Evolutionary conservation across 2,888 invertebrate species (phyloP).

Genomic region (Melolontha melolontha): DNA sequence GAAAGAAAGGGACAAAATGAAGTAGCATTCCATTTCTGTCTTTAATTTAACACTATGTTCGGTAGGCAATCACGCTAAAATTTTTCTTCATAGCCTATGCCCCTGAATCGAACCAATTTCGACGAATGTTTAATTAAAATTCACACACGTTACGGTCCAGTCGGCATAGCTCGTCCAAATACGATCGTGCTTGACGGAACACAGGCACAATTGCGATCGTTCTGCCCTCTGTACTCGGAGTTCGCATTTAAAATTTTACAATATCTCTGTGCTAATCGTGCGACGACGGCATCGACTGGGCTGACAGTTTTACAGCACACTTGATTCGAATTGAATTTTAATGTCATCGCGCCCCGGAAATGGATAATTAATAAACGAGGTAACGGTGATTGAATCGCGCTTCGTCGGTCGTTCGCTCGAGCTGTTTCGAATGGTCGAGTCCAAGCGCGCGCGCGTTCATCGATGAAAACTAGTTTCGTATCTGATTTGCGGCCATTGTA

Average conservation of each 20-base stretch:
- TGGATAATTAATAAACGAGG: slow-evolving; percentile 56
- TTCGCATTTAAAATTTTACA: slow-evolving; percentile 28
- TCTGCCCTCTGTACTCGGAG: not conserved
- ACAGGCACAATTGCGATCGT: slow-evolving; percentile 1
- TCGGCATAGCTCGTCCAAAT: not conserved
- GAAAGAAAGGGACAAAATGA: no score
- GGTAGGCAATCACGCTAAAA: no score
- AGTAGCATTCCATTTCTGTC: no score
- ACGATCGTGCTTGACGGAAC: slow-evolving; percentile 7
- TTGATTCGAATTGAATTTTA: slow-evolving; percentile 52
- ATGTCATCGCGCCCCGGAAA: slow-evolving; percentile 61
- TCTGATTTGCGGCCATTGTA: no score
- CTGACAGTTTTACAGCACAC: slow-evolving; percentile 43
- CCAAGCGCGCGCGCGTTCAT: no score
- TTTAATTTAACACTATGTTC: no score
- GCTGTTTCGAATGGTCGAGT: no score
- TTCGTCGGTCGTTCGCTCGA: slow-evolving; percentile 4
- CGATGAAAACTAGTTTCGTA: no score
- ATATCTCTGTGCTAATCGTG: slow-evolving; percentile 26
- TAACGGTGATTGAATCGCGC: slow-evolving; percentile 42
- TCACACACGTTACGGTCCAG: slow-evolving; percentile 12
- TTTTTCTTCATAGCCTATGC: no score
- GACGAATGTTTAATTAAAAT: slow-evolving; percentile 19
- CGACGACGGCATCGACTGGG: not conserved
- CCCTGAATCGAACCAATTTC: not conserved